A percentile compares a stretch with the other conserved stretches of the same genome.
Conservation (phyloP, 2,113 vertebrate genomes). For the Regulus satrapa region DNA sequence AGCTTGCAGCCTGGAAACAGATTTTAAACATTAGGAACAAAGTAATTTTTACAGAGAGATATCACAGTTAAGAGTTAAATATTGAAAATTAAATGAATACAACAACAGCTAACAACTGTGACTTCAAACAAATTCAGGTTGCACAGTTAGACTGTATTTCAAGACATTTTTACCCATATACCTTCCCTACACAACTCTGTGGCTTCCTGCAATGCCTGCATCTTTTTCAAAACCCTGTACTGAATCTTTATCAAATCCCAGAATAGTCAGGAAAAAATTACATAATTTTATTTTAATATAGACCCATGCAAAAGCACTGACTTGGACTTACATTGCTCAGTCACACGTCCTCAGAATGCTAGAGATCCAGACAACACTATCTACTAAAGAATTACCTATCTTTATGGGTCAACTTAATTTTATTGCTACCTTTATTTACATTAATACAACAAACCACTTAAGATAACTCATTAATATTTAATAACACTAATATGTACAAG, state of each 20-base stretch:
- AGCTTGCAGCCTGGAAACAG: constrained; percentile 91
- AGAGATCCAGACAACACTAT: neutral
- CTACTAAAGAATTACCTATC: neutral
- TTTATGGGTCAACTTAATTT: neutral
- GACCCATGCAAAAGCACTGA: neutral
- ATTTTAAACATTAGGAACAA: constrained; percentile 62
- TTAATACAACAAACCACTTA: neutral
- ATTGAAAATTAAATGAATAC: neutral
- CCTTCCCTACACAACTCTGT: neutral
- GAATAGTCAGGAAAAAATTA: neutral
- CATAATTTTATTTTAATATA: neutral
- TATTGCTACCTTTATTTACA: neutral
- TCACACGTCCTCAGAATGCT: neutral
- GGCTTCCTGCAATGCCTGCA: neutral
- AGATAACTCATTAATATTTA: neutral
- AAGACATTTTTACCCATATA: neutral
- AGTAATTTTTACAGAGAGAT: constrained; percentile 44
- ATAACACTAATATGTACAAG: neutral
- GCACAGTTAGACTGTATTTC: neutral
- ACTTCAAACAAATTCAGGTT: constrained; percentile 19
- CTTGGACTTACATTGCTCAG: neutral
- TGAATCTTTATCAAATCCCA: neutral
- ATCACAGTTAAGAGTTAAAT: constrained; percentile 13
- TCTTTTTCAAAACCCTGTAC: neutral
- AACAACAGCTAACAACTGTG: neutral